A percentile compares a stretch with the other conserved stretches of the same genome.
Evolutionary conservation across 1,140 invertebrate species (phyloP).

Genomic region (Phymorhynchus buccinoides): DNA sequence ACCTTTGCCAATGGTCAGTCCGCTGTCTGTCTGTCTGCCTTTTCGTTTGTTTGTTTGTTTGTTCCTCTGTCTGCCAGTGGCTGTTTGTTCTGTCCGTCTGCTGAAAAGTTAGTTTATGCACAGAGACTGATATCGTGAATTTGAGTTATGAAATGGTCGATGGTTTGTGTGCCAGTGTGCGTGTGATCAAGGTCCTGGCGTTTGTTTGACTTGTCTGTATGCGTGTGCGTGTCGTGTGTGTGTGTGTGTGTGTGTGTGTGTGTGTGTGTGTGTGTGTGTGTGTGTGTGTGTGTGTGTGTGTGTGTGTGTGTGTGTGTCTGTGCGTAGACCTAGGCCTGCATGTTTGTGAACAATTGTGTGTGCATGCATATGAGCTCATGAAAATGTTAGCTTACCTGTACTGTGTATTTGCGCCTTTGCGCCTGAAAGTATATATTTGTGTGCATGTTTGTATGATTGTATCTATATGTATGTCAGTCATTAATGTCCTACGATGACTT

Average conservation of each 20-base stretch:
- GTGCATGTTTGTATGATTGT: background rate
- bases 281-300: background rate
- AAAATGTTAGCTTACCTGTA: no score
- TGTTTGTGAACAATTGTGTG: no score
- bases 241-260: constrained; percentile 14
- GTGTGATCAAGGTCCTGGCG: background rate
- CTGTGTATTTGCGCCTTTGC: background rate
- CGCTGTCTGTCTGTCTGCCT: background rate
- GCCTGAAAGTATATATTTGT: background rate
- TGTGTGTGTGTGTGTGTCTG: constrained; percentile 9
- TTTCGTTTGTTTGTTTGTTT: background rate
- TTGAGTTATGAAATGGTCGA: no score
- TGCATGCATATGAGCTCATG: background rate
- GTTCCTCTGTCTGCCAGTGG: background rate
- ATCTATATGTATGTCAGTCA: background rate
- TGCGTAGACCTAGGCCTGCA: no score
- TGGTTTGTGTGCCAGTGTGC: background rate
- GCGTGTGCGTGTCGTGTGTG: constrained; percentile 5
- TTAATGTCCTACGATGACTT: no score
- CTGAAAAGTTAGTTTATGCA: no score
- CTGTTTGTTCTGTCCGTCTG: background rate
- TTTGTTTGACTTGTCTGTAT: background rate
- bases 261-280: constrained; percentile 7
- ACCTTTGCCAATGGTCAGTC: background rate
- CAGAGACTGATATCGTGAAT: no score